Evolutionary conservation across 2,113 vertebrate genomes (phyloP).

Genomic region (Leucopternis melanops): DNA sequence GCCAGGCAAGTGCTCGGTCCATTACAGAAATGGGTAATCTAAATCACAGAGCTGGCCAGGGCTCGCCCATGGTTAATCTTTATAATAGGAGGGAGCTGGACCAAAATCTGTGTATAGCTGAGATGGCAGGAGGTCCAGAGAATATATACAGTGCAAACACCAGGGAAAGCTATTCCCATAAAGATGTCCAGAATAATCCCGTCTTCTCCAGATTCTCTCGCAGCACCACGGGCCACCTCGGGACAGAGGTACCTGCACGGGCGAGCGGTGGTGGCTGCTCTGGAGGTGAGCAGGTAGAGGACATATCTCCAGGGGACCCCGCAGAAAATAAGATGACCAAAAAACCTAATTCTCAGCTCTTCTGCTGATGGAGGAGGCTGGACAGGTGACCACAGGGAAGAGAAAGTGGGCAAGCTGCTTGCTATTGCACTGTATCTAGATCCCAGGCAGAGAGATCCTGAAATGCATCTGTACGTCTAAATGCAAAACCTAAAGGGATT

Average conservation of each 20-base stretch:
- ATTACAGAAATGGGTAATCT: not conserved
- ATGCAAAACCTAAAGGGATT: not conserved
- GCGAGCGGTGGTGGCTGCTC: not conserved
- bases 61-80: not conserved
- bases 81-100: not conserved
- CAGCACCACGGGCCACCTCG: fast-evolving
- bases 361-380: not conserved
- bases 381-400: not conserved
- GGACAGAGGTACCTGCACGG: not conserved
- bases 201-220: not conserved
- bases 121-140: not conserved
- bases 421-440: not conserved
- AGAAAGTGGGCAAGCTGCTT: not conserved
- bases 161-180: not conserved
- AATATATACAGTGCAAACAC: not conserved
- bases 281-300: not conserved
- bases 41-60: not conserved
- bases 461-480: not conserved
- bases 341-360: not conserved
- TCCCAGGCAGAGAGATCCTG: not conserved
- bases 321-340: not conserved
- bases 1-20: not conserved
- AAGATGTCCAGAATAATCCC: not conserved
- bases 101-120: not conserved
- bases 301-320: not conserved